phyloP scores from a whole-genome alignment of 1,140 invertebrate species.

The Panagrolaimus sp. region DNA sequence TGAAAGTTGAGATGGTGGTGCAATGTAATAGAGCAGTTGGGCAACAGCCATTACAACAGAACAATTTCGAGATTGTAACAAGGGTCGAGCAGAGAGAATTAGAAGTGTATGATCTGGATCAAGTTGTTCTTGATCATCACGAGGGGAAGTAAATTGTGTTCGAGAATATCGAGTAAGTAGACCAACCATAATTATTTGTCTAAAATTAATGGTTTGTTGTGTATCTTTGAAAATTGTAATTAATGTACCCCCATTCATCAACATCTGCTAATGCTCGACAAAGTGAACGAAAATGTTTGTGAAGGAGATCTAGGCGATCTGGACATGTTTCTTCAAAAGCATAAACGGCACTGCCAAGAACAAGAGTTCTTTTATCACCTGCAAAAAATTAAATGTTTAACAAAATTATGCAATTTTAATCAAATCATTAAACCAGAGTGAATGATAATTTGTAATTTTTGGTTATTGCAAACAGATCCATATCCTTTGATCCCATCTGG shows the following conservation, averaged over 20 bases:
- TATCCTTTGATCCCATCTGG: too few relatives aligned
- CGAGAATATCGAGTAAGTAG: constrained; percentile 89
- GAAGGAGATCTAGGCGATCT: constrained; percentile 87
- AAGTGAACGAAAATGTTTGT: constrained; percentile 88
- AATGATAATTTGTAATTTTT: too few relatives aligned
- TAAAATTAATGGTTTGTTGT: too few relatives aligned
- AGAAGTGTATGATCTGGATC: constrained; percentile 85
- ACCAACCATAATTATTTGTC: constrained; percentile 73
- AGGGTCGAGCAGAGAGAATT: constrained; percentile 77
- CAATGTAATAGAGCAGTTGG: constrained; percentile 89
- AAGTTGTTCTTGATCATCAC: constrained; percentile 61
- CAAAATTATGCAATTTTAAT: too few relatives aligned
- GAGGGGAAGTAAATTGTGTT: constrained; percentile 75
- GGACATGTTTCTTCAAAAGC: constrained; percentile 95
- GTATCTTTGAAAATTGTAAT: too few relatives aligned
- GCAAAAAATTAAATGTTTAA: too few relatives aligned
- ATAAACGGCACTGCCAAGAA: constrained; percentile 96
- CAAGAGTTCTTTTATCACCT: constrained; percentile 91
- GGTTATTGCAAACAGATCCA: too few relatives aligned
- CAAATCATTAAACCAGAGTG: too few relatives aligned
- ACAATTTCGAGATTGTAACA: constrained; percentile 73
- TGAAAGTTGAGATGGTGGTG: constrained; percentile 77
- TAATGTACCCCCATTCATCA: constrained; percentile 79
- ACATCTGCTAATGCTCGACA: constrained; percentile 92
- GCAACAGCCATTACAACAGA: constrained; percentile 88